Evolutionary conservation across 2,797 vertebrate species (phyloP).

Genomic region (Coranthus polyacanthus): DNA sequence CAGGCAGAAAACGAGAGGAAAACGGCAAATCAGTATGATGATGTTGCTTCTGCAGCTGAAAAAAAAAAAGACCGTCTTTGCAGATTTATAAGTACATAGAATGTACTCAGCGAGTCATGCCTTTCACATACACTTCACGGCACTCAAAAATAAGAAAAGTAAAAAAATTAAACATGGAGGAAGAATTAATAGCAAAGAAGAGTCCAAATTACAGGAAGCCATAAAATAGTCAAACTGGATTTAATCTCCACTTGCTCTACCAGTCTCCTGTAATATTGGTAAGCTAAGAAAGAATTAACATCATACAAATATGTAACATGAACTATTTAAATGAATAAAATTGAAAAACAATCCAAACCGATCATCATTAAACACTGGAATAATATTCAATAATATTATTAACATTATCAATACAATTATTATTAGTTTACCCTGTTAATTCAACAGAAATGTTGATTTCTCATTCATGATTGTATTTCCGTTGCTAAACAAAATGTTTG

Average conservation of each 20-base stretch:
- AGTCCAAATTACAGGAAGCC: slow-evolving; percentile 75
- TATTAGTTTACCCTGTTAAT: slow-evolving; percentile 89
- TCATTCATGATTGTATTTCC: slow-evolving; percentile 85
- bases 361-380: slow-evolving; percentile 86
- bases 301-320: slow-evolving; percentile 86
- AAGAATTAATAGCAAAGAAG: slow-evolving; percentile 83
- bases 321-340: slow-evolving; percentile 82
- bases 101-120: slow-evolving; percentile 86
- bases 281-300: slow-evolving; percentile 85
- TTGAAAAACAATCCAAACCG: slow-evolving; percentile 82
- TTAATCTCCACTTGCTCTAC: slow-evolving; percentile 55
- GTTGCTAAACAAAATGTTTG: slow-evolving; percentile 77
- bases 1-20: slow-evolving; percentile 71
- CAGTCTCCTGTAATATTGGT: slow-evolving; percentile 79
- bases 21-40: slow-evolving; percentile 82
- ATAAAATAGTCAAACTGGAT: slow-evolving; percentile 48
- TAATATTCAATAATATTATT: slow-evolving; percentile 86
- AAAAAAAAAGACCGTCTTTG: slow-evolving; percentile 70
- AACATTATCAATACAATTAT: slow-evolving; percentile 88
- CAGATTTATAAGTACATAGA: slow-evolving; percentile 76
- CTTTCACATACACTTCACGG: slow-evolving; percentile 84
- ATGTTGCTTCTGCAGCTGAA: slow-evolving; percentile 66
- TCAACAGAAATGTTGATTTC: slow-evolving; percentile 83
- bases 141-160: slow-evolving; percentile 80
- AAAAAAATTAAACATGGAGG: slow-evolving; percentile 75